Percentiles rank a stretch among this genome's conserved stretches.
Evolutionary conservation across 2,113 vertebrate genomes (phyloP).

Genomic region (Danio rerio): DNA sequence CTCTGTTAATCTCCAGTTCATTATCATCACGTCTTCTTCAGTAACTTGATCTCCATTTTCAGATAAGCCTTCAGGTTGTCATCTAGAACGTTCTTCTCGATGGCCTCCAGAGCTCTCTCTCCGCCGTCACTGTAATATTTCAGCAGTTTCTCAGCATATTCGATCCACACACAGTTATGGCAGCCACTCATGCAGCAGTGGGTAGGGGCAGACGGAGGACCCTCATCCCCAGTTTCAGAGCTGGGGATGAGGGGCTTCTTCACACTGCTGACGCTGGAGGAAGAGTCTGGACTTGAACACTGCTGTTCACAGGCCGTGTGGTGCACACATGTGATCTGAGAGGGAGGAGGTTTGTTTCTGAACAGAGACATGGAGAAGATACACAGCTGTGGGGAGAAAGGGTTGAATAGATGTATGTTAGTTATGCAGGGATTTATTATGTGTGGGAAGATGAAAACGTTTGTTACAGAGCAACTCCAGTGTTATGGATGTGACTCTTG

Average conservation of each 20-base stretch:
- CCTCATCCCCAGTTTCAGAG: conserved; percentile 32
- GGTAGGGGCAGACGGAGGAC: conserved; percentile 73
- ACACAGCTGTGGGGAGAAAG: conserved; percentile 59
- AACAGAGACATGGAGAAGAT: conserved; percentile 27
- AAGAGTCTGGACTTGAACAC: conserved; percentile 4
- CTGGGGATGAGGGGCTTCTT: neutral
- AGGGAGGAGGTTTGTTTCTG: conserved; percentile 6
- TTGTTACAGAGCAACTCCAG: no score
- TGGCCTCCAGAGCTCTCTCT: conserved; percentile 75
- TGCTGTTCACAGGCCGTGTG: neutral
- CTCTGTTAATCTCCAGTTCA: no score
- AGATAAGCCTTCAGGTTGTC: conserved; percentile 90
- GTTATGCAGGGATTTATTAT: neutral
- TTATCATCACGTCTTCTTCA: conserved; percentile 66
- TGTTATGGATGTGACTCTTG: no score
- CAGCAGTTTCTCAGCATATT: conserved; percentile 83
- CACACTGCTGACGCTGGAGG: accelerated
- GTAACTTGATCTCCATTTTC: conserved; percentile 87
- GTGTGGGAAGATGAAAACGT: neutral
- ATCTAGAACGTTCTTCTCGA: conserved; percentile 84
- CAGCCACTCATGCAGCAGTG: conserved; percentile 96
- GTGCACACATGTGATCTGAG: conserved; percentile 19
- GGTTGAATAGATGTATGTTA: neutral
- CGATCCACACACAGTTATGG: conserved; percentile 91
- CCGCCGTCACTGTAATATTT: conserved; percentile 80